These are phyloP conservation scores for Dryobates pubescens DNA, from an alignment of 2,797 vertebrate species.

Conservation along the genomic window DNA sequence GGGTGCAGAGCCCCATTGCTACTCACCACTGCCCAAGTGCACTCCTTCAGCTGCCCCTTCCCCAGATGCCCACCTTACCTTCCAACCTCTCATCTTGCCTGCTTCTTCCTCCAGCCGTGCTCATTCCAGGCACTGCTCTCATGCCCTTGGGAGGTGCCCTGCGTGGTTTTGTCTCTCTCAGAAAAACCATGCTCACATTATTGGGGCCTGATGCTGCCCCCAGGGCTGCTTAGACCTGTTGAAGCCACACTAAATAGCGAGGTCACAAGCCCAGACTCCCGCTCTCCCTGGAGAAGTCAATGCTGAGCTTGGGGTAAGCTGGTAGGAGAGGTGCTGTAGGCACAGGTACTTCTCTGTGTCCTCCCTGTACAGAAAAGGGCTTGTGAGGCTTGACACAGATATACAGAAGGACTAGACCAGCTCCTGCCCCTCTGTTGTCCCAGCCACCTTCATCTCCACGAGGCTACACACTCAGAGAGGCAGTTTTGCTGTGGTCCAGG, in stretches of 20 bases:
- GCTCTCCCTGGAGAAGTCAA: background rate
- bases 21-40: too few species aligned
- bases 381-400: background rate
- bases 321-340: background rate
- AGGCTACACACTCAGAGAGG: rapidly evolving
- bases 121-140: background rate
- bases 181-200: rapidly evolving
- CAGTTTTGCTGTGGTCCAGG: background rate
- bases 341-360: background rate
- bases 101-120: rapidly evolving
- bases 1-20: rapidly evolving
- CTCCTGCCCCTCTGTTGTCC: background rate
- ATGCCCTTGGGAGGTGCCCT: rapidly evolving
- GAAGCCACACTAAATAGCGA: rapidly evolving
- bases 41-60: too few species aligned
- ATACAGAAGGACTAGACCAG: background rate
- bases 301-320: background rate
- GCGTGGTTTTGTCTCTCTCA: background rate
- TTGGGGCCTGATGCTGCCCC: background rate
- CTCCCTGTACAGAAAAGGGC: background rate
- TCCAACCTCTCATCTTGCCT: too few species aligned
- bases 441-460: background rate
- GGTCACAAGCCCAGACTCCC: background rate
- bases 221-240: background rate
- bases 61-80: rapidly evolving